Base-by-base conservation (phyloP, 1,140 invertebrate genomes). In the Phymastichus coffea region DNA sequence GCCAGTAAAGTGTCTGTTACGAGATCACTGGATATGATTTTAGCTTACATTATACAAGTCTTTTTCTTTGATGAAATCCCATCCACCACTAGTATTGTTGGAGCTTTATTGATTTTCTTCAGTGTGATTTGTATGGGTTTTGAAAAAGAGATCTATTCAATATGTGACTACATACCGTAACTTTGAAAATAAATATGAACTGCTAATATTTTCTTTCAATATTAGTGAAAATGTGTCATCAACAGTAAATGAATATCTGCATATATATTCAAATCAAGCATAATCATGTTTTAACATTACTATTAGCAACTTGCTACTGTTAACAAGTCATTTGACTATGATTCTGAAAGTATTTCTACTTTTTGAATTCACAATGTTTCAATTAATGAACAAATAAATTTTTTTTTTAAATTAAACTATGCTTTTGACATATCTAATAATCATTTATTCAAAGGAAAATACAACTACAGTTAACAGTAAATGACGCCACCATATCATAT, bases 1-100 rank as follows among this genome's bases (percentile, higher is more conserved):
- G 81, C 81, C n/a, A 80, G 80, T 9, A 77, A 80, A 54, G 80
- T 83, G 2, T 80, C 82, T 14, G 79, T 83, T 1, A 82, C 81
- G 0, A 68, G 82, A 57, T 83, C 82, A 0, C 66, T 83, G 9
- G 82, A 82, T 41, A 82, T 83, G 47, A 78, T 83, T 28, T 62
- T 83, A 19, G 80, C 81, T 6, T 83, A 82, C 28, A 33, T 81
- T n/a, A 69, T 82, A 20, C 81, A 83, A 63, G 70, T 83, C n/a
- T 74, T 75, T 15, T 72, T 78, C n/a, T 83, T 83, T 55, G 72
- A 70, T 10, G 80, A 83, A 49, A 68, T 80, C 3, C 80, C 81
- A 4, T 74, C 77, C 12, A 74, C 71, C 43, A 74, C 73, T 4
- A 82, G 79, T 43, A 66, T 81, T 4, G 52, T 67, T 4, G 82